These are phyloP conservation scores for Nasonia oneida DNA, from an alignment of 2,888 invertebrate genomes.

Conservation along the genomic window DNA sequence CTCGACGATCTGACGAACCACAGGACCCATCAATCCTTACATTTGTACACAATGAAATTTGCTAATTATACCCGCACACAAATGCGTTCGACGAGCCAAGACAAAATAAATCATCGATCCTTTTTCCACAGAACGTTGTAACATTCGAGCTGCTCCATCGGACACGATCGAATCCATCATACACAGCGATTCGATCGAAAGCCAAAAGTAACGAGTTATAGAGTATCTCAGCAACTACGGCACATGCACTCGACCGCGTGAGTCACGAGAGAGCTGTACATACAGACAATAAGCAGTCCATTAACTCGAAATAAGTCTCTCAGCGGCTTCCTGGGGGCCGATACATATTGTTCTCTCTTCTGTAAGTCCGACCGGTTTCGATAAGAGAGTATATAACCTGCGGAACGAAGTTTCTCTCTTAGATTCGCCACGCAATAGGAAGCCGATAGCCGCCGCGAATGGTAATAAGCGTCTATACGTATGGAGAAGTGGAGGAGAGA, in stretches of 20 bases:
- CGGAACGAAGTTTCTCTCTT: slow-evolving; percentile 14
- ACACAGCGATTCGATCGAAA: not conserved
- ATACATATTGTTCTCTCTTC: not conserved
- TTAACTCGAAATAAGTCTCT: not conserved
- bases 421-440: slow-evolving; percentile 38
- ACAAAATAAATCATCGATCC: no score
- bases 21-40: no score
- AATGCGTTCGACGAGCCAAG: no score
- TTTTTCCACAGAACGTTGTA: not conserved
- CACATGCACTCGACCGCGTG: not conserved
- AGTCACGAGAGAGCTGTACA: not conserved
- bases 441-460: slow-evolving; percentile 38
- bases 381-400: not conserved
- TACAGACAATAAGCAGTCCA: slow-evolving; percentile 6
- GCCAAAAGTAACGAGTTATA: not conserved
- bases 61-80: no score
- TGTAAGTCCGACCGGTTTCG: slow-evolving; percentile 13
- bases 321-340: not conserved
- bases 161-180: not conserved
- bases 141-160: not conserved
- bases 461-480: slow-evolving; percentile 59
- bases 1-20: no score
- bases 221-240: not conserved
- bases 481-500: not conserved
- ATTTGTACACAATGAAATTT: no score